Evolutionary conservation across 2,797 vertebrate genomes (phyloP).

Genomic region (Apogon talboti): DNA sequence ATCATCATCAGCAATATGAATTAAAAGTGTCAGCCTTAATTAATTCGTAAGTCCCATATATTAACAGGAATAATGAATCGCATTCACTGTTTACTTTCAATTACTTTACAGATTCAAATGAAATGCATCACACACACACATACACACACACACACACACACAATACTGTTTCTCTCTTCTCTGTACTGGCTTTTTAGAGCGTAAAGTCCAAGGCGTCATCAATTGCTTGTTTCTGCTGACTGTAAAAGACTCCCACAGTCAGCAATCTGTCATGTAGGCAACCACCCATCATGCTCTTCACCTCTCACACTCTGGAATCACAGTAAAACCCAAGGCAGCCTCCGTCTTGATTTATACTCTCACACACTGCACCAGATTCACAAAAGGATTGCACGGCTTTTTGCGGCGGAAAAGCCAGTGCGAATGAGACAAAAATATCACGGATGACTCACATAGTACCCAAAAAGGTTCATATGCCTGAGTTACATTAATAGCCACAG

Average conservation of each 20-base stretch:
- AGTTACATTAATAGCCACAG: too few relatives aligned
- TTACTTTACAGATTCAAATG: constrained; percentile 4
- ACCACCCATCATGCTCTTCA: constrained; percentile 60
- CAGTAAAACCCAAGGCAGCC: constrained; percentile 31
- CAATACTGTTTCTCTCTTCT: constrained; percentile 23
- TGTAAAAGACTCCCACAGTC: constrained; percentile 75
- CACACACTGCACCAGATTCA: neutral
- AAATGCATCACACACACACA: neutral
- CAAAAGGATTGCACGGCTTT: too few relatives aligned
- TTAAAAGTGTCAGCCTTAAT: neutral
- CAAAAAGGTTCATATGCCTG: too few relatives aligned
- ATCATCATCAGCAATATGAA: neutral
- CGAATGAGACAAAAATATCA: too few relatives aligned
- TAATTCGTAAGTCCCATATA: constrained; percentile 1
- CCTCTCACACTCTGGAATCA: constrained; percentile 42
- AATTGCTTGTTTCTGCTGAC: constrained; percentile 74
- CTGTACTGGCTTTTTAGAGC: constrained; percentile 52
- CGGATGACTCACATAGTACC: too few relatives aligned
- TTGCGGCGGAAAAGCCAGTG: too few relatives aligned
- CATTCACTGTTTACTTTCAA: neutral
- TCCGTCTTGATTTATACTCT: constrained; percentile 29
- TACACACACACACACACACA: constrained; percentile 18
- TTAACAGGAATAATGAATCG: neutral
- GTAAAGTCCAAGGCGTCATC: constrained; percentile 62
- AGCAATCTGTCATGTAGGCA: constrained; percentile 78